Evolutionary conservation across 2,888 invertebrate species (phyloP).

Genomic region (Ganaspis brasiliensis): DNA sequence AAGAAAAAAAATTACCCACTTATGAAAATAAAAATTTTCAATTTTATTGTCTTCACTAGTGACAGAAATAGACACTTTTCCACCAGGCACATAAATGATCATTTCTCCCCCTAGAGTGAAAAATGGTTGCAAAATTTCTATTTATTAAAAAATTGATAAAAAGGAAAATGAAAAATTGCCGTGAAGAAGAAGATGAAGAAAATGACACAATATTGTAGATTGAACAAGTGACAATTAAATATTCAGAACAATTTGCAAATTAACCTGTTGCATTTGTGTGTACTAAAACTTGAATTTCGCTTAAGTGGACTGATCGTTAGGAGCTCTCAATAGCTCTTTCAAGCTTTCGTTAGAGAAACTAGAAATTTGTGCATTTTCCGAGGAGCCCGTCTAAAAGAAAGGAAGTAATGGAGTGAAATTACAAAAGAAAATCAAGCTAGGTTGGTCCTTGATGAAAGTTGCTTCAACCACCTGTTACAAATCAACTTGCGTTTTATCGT

Average conservation of each 20-base stretch:
- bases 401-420: conserved; percentile 30
- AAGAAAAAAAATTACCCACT: too few relatives aligned
- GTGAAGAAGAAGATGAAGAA: too few relatives aligned
- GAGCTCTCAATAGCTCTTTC: conserved; percentile 22
- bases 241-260: conserved; percentile 6
- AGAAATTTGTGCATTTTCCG: conserved; percentile 3
- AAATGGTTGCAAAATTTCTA: too few relatives aligned
- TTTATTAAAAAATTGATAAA: too few relatives aligned
- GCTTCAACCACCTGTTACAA: conserved; percentile 41
- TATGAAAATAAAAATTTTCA: too few relatives aligned
- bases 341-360: conserved; percentile 9
- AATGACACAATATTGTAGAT: too few relatives aligned
- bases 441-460: conserved; percentile 43
- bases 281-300: conserved; percentile 1
- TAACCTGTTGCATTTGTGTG: conserved; percentile 6
- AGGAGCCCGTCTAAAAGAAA: conserved; percentile 20
- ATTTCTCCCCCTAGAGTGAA: too few relatives aligned
- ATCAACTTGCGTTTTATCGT: conserved; percentile 41
- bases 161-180: too few relatives aligned
- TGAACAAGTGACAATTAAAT: neutral
- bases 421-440: conserved; percentile 34
- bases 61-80: too few relatives aligned
- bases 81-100: too few relatives aligned
- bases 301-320: conserved; percentile 22
- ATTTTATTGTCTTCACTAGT: too few relatives aligned